These are phyloP conservation scores for Hemitrygon akajei DNA, from an alignment of 2,797 vertebrate genomes.

Conservation along the genomic window DNA sequence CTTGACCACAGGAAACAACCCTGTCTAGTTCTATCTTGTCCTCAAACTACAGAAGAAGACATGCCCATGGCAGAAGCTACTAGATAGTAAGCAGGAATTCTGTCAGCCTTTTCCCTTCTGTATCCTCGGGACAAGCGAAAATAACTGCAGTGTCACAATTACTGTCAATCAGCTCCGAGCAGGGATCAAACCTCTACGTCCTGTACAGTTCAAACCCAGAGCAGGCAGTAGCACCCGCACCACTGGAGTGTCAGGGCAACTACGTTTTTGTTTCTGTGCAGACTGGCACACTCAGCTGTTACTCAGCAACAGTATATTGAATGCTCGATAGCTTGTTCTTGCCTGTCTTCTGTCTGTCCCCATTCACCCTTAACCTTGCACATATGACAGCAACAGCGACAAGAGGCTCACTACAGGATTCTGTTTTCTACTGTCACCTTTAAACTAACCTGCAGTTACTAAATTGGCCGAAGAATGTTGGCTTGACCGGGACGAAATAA, in stretches of 20 bases:
- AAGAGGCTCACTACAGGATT: neutral
- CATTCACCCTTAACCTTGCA: neutral
- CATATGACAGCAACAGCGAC: neutral
- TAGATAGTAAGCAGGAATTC: neutral
- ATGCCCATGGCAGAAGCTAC: neutral
- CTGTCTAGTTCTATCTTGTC: neutral
- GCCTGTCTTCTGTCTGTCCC: neutral
- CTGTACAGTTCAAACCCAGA: constrained; percentile 13
- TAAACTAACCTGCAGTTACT: neutral
- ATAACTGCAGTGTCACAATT: neutral
- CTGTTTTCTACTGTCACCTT: neutral
- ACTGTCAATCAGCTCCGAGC: constrained; percentile 18
- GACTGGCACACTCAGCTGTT: constrained; percentile 7
- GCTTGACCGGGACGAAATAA: no score
- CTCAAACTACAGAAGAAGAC: neutral
- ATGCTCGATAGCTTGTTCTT: neutral
- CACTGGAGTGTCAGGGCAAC: constrained; percentile 10
- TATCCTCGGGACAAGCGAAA: neutral
- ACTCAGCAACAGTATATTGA: neutral
- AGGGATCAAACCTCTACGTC: neutral
- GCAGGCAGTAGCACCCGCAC: constrained; percentile 1
- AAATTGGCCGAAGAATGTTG: neutral
- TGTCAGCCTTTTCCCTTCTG: neutral
- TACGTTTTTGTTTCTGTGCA: neutral
- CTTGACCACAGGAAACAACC: neutral